Percentiles rank a stretch among this genome's conserved stretches.
Evolutionary conservation across 2,888 invertebrate genomes (phyloP).

Genomic region (Dorcus hopei): DNA sequence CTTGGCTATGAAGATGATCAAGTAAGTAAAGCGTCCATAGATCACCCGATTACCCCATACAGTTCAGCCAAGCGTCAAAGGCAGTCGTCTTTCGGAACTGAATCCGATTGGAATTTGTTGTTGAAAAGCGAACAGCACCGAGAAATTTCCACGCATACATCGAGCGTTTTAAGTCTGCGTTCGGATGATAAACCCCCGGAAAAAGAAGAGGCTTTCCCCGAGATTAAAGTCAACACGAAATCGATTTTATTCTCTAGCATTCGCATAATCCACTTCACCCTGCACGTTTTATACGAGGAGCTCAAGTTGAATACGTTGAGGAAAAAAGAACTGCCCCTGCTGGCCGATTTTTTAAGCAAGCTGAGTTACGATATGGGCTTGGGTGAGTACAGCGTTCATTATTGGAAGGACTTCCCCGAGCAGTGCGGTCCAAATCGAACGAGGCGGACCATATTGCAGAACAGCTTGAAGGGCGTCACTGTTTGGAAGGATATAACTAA

Average conservation of each 20-base stretch:
- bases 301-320: slow-evolving; percentile 75
- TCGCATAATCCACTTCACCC: slow-evolving; percentile 70
- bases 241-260: slow-evolving; percentile 71
- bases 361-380: slow-evolving; percentile 73
- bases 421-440: slow-evolving; percentile 46
- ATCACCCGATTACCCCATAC: slow-evolving; percentile 47
- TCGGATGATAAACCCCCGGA: not conserved
- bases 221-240: slow-evolving; percentile 56
- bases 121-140: slow-evolving; percentile 57
- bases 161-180: slow-evolving; percentile 44
- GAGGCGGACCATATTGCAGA: slow-evolving; percentile 54
- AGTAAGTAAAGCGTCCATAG: slow-evolving; percentile 29
- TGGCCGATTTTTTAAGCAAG: slow-evolving; percentile 72
- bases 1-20: slow-evolving; percentile 65
- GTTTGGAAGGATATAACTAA: slow-evolving; percentile 60
- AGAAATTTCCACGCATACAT: slow-evolving; percentile 49
- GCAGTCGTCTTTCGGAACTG: slow-evolving; percentile 72
- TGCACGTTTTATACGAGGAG: slow-evolving; percentile 91
- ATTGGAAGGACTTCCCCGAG: slow-evolving; percentile 80
- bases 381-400: slow-evolving; percentile 70
- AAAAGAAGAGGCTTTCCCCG: not conserved
- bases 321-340: slow-evolving; percentile 62
- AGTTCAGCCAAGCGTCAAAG: slow-evolving; percentile 71
- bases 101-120: slow-evolving; percentile 77
- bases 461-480: slow-evolving; percentile 57